Base-by-base conservation (phyloP, 2,888 invertebrate species). In the Trichogramma evanescens region DNA sequence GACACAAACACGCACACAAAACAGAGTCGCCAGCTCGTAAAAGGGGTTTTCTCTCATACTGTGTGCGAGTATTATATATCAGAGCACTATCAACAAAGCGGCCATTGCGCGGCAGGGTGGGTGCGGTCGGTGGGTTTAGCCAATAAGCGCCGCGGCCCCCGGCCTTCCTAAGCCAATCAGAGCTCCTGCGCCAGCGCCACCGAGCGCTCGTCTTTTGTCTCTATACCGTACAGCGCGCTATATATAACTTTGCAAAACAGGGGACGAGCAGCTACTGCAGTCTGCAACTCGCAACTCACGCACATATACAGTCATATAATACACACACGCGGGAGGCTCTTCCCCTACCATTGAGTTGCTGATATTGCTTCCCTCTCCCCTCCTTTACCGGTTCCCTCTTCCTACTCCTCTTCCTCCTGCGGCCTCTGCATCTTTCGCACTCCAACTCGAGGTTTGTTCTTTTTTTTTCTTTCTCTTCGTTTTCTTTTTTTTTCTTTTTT, bases 101-200 rank as follows among this genome's bases (percentile, higher is more conserved):
- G 77, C 76, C 77, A 77, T 77, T 76, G 76, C 26, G 26, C 26
- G 26, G 26, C 76, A 74, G 75, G 77, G 74, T 77, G 75, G 77
- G 77, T 76, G 77, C 76, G 76, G 77, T 75, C 73, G 74, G 69
- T 69, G 70, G 70, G 56, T 54, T 26, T 26, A 69, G 77, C 77
- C 76, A 76, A 76, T 77, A 74, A 76, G 74, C 71, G 72, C 70
- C 69, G 69, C 71, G 71, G 68, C 69, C 69, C 72, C 69, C 70
- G 67, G 69, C 71, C 69, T 66, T 68, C 68, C 68, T 26, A 26
- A 71, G 77, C 77, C 76, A 77, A 77, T 77, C 75, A 76, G 72
- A 65, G 66, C 70, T 68, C 67, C 71, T 69, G 69, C 71, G 64
- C 69, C 67, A 26, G 7, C 50, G 6, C 6, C n/a, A 7, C 51